phyloP scores from a whole-genome alignment of 1,140 invertebrate genomes.

The Drosophila ironensis region DNA sequence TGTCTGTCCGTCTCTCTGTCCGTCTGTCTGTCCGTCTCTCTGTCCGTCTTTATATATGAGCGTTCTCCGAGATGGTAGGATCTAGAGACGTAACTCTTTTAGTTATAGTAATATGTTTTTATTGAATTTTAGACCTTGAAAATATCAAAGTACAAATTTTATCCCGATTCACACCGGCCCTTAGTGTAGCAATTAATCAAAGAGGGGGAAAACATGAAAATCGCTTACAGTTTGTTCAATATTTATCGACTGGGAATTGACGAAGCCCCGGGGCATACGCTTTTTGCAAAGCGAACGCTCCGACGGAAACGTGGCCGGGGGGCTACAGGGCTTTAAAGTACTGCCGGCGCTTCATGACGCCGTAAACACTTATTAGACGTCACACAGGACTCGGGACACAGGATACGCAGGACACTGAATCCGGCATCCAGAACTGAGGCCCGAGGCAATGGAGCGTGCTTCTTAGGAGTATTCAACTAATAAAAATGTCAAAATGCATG shows the following conservation, averaged over 20 bases:
- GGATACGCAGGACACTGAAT: background rate
- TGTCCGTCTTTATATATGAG: too few species aligned
- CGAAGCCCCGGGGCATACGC: constrained; percentile 23
- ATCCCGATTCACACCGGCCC: background rate
- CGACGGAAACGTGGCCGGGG: background rate
- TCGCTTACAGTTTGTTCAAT: constrained; percentile 46
- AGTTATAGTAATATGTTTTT: too few species aligned
- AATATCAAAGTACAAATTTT: too few species aligned
- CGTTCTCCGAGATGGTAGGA: too few species aligned
- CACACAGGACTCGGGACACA: constrained; percentile 14
- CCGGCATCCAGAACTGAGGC: constrained; percentile 1
- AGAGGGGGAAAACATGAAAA: constrained; percentile 20
- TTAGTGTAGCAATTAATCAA: constrained; percentile 6
- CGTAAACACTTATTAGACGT: constrained; percentile 76
- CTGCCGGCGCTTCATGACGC: constrained; percentile 48
- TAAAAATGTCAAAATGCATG: constrained; percentile 80
- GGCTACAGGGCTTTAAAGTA: constrained; percentile 64
- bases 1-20: too few species aligned
- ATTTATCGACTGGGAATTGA: constrained; percentile 54
- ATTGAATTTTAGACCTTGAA: too few species aligned
- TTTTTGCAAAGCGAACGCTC: constrained; percentile 38
- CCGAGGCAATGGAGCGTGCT: constrained; percentile 73
- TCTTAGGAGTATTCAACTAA: constrained; percentile 76
- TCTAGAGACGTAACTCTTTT: too few species aligned
- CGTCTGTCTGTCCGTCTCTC: too few species aligned